Base-by-base conservation (phyloP, 1,140 invertebrate species). In the Bombyx mandarina region DNA sequence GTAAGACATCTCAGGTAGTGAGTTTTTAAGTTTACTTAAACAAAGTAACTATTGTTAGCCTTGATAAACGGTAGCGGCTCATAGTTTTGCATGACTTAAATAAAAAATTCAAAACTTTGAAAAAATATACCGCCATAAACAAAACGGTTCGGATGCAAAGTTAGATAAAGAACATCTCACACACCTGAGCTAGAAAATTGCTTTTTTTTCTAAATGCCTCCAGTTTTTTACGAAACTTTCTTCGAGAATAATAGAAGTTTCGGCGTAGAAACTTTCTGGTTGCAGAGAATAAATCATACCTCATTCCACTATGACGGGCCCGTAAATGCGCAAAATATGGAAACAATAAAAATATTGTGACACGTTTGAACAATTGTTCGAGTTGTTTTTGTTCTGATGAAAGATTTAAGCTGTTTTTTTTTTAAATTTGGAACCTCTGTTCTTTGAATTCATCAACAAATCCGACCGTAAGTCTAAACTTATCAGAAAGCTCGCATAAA, bases 121-220 rank as follows among this genome's bases (percentile, higher is more conserved):
- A 85, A 87, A 84, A 85, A 85, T 85, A 83, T 77, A 72, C 73
- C 77, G 62, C 72, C 82, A 82, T 87, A 87, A 87, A 87, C 78
- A 87, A 85, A 82, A 69, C 77, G 68, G 79, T 82, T 84, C 81
- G 81, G 84, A 87, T 85, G 84, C 78, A 85, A 87, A 87, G 77
- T 87, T 84, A 87, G 84, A 87, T 87, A 87, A 87, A 85, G 82
- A 85, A 85, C 82, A 84, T 87, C 84, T 79, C 75, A 85, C 79
- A 85, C 82, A 87, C 84, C 84, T 87, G 84, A 85, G 84, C 82
- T 87, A 85, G 84, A 74, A 87, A 85, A 87, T 87, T 87, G 84
- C 82, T 85, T 87, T 87, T 86, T 87, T 86, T 87, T 87, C 81
- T 84, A 82, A 85, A 79, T 82, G 77, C 77, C 80, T 80, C 74